phyloP scores from a whole-genome alignment of 1,140 invertebrate genomes.

The Bombus confusus region DNA sequence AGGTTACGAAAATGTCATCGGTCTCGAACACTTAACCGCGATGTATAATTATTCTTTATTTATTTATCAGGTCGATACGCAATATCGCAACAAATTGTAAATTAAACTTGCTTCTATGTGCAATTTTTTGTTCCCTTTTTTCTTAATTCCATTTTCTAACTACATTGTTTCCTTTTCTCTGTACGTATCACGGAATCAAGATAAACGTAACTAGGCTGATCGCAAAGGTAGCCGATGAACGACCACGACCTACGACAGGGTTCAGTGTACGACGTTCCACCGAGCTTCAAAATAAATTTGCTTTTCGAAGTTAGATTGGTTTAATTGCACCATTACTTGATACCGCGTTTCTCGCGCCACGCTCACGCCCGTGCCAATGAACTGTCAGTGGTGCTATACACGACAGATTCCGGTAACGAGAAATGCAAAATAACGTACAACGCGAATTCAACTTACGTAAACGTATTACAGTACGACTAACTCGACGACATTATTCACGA shows the following conservation, averaged over 20 bases:
- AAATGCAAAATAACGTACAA: constrained; percentile 30
- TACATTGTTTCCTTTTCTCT: neutral
- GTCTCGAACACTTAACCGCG: constrained; percentile 15
- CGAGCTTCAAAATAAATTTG: constrained; percentile 47
- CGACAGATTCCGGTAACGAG: constrained; percentile 53
- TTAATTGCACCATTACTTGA: constrained; percentile 66
- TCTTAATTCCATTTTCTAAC: neutral
- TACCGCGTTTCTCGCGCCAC: constrained; percentile 63
- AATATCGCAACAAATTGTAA: neutral
- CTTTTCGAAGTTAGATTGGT: constrained; percentile 67
- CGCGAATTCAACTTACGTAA: constrained; percentile 31
- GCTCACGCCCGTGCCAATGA: constrained; percentile 68
- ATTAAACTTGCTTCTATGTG: neutral
- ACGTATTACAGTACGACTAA: neutral
- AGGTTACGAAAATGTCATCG: constrained; percentile 55
- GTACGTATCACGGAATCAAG: neutral
- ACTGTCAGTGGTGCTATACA: constrained; percentile 59
- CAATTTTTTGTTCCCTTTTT: neutral
- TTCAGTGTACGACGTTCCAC: constrained; percentile 35
- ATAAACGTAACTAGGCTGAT: neutral
- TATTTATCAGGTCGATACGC: constrained; percentile 40
- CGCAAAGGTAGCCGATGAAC: constrained; percentile 42
- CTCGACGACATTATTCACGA: neutral
- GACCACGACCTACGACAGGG: constrained; percentile 62
- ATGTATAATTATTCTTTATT: constrained; percentile 13